These are phyloP conservation scores for Cardinalis cardinalis DNA, from an alignment of 2,113 vertebrate genomes.

Conservation along the genomic window DNA sequence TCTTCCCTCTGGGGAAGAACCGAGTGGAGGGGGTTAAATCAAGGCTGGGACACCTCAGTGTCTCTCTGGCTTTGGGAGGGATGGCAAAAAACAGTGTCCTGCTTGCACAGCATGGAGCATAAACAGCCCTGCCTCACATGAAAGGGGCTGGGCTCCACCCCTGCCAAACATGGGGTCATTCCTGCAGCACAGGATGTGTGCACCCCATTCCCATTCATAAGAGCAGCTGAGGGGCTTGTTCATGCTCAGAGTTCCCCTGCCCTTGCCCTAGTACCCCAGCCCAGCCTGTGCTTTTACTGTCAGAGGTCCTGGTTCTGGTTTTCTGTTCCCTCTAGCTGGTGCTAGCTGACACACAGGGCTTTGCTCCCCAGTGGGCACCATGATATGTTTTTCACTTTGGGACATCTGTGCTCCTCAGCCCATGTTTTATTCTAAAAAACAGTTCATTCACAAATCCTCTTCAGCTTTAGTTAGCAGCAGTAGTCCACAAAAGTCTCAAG, in stretches of 20 bases:
- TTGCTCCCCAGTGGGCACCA: background rate
- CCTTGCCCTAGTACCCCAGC: background rate
- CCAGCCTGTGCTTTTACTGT: background rate
- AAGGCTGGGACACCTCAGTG: background rate
- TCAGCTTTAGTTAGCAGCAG: background rate
- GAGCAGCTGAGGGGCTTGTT: background rate
- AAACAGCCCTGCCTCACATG: rapidly evolving
- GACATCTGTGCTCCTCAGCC: background rate
- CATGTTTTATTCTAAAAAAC: background rate
- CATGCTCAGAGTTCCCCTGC: rapidly evolving
- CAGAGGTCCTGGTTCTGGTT: background rate
- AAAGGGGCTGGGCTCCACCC: background rate
- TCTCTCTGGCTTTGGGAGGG: background rate
- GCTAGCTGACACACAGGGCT: background rate
- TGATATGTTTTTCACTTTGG: background rate
- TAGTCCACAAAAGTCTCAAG: background rate
- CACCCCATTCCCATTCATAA: rapidly evolving
- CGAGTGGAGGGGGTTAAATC: rapidly evolving
- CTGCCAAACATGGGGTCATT: rapidly evolving
- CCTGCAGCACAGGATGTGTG: background rate
- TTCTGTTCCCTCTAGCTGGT: background rate
- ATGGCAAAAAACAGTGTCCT: background rate
- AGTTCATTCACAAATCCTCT: background rate
- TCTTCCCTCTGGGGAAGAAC: background rate
- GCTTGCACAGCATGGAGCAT: background rate